phyloP scores from a whole-genome alignment of 2,113 vertebrate genomes.

The Isurus oxyrinchus region DNA sequence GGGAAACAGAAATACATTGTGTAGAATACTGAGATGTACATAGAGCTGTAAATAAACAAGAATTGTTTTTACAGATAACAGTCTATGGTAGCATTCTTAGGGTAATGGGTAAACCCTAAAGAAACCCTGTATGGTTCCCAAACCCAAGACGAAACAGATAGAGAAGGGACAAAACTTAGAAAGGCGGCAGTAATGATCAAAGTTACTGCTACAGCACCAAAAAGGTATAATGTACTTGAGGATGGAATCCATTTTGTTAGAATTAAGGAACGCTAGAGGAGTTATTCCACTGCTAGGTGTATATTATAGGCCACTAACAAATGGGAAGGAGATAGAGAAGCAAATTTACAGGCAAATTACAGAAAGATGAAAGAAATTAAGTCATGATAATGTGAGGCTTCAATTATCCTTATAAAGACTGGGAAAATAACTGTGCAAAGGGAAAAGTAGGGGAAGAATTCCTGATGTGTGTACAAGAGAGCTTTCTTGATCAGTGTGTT shows the following conservation, averaged over 20 bases:
- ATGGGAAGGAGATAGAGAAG: neutral
- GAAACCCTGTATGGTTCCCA: too few species aligned
- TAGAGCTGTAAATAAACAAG: too few species aligned
- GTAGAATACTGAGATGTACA: too few species aligned
- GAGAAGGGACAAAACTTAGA: neutral
- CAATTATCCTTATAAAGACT: neutral
- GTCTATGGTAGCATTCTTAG: too few species aligned
- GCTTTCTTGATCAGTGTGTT: neutral
- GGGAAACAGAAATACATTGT: too few species aligned
- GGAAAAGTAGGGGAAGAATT: neutral
- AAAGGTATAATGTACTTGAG: neutral
- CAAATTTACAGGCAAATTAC: neutral
- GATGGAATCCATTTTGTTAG: neutral
- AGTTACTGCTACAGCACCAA: neutral
- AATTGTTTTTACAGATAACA: too few species aligned
- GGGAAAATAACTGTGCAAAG: neutral
- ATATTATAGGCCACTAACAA: neutral
- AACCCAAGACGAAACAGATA: too few species aligned
- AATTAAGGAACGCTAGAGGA: neutral
- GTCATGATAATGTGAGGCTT: neutral
- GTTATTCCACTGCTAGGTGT: neutral
- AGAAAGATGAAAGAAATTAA: neutral
- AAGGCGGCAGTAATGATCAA: neutral
- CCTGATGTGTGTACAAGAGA: neutral
- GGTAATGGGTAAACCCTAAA: too few species aligned